Evolutionary conservation across 2,888 invertebrate genomes (phyloP), one percentile per base, ranked within the genome.

Genomic region (Arrhopalites spinosus): DNA sequence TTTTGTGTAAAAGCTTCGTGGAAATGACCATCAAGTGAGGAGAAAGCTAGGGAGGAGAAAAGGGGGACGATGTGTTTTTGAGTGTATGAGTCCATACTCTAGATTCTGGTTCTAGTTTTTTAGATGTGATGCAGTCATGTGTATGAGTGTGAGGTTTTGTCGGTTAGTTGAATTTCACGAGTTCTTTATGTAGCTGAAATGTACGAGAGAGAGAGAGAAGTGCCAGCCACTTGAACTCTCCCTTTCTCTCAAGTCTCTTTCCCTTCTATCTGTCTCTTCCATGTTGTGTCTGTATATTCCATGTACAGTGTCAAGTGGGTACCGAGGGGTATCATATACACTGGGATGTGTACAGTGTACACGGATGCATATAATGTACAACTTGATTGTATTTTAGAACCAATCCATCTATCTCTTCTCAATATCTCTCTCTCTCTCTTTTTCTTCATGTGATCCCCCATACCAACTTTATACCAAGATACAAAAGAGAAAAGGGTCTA

Each of bases 221-320:
- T 70, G 69, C 69, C 71, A 59, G 71, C 27, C 59, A 71, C 71
- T 71, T 71, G 71, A 71, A 71, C 71, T 25, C n/a, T 43, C 71
- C 56, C 43, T 61, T 61, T 59, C 43, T 71, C 17, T 71, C 61
- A 36, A 71, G 59, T 23, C 59, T 59, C 56, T 71, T 59, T 71
- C 43, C 50, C 67, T 45, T 43, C 8, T n/a, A 64, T 23, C 50
- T 50, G 50, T 69, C 69, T 69, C 69, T 69, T 69, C 50, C 69
- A 50, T 25, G 17, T 30, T 70, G 27, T 45, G 47, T 68, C 50
- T 50, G 23, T 43, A 23, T 36, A 59, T 59, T 71, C 43, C 30
- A 63, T 63, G 30, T 27, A 59, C 20, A 11, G 20, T 11, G 59
- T 25, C 11, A 23, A 59, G 59, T 59, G 53, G 17, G 15, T 5